Evolutionary conservation across 2,113 vertebrate genomes (phyloP), one percentile per base, ranked within the genome.

Genomic region (Laterallus jamaicensis): DNA sequence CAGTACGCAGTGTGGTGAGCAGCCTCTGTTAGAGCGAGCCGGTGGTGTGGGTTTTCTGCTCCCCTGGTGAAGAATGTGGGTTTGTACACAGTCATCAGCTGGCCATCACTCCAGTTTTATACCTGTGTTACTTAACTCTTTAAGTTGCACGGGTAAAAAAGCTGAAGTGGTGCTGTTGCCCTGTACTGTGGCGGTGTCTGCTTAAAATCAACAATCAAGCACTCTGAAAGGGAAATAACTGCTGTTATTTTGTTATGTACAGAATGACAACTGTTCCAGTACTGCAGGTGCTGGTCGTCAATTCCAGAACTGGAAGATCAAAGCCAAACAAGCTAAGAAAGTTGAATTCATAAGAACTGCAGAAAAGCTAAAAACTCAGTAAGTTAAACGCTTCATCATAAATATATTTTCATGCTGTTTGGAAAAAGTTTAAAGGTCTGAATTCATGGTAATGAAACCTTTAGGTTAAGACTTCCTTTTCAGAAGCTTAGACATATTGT

Each of bases 341-440:
- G 88, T 91, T 37, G 97, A 98, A 79, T 99, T 99, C 73, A 25
- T 99, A 66, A 96, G 97, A 90, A 98, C 98, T 80, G 97, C 98
- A 56, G 98, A 99, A 95, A 98, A 95, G 39, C 96, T 98, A 49
- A 98, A 97, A 95, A 98, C 97, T 68, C 98, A 98, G 99, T 99
- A 97, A 98, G 98, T 98, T 90, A 42, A 92, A 84, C 31, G 18
- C 25, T 75, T 81, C 8, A 8, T 73, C 16, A 10, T 71, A 56
- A 86, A 5, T 76, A 6, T 40, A 10, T 82, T 86, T 88, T 74
- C 5, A 11, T 81, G 35, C 12, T 44, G 1, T 71, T 78, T 16
- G 81, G 64, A 19, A 64, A 1, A 12, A 35, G 17, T 15, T 64
- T 79, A 49, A 49, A 58, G 32, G 17, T 35, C 37, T 66, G 47